Conservation (phyloP, 2,797 vertebrate species). For the Amniataba percoides region DNA sequence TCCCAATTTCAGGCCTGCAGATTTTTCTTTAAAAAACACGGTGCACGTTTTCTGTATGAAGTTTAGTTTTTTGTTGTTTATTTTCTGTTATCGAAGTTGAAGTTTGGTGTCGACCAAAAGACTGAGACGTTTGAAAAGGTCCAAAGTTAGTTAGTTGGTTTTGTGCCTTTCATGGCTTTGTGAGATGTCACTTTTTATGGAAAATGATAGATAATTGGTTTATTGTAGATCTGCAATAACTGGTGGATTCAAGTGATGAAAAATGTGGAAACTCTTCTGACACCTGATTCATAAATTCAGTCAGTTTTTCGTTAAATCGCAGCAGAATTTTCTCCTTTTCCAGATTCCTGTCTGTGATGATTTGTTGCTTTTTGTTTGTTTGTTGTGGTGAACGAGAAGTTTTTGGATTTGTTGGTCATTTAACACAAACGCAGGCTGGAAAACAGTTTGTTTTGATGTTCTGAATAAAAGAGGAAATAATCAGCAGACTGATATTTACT, state of each 20-base stretch:
- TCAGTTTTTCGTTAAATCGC: background rate
- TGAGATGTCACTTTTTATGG: background rate
- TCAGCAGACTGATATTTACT: background rate
- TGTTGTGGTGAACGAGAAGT: background rate
- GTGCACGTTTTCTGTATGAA: background rate
- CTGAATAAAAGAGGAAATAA: background rate
- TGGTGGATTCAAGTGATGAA: fast-evolving
- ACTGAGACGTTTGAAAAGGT: too few species aligned
- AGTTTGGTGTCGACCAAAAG: background rate
- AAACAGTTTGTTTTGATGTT: background rate
- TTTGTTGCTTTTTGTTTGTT: background rate
- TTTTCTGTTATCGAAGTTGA: background rate
- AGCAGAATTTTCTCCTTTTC: background rate
- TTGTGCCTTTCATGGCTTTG: background rate
- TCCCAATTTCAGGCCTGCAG: background rate
- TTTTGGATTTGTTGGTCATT: background rate
- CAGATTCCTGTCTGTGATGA: background rate
- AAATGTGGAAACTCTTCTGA: background rate
- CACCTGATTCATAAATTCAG: background rate
- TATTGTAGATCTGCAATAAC: background rate
- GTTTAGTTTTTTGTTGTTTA: background rate
- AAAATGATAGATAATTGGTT: background rate
- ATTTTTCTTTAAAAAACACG: background rate
- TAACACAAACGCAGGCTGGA: background rate
- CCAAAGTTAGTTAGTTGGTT: background rate